Base-by-base conservation (phyloP, 2,888 invertebrate species). In the Malacosoma neustria region DNA sequence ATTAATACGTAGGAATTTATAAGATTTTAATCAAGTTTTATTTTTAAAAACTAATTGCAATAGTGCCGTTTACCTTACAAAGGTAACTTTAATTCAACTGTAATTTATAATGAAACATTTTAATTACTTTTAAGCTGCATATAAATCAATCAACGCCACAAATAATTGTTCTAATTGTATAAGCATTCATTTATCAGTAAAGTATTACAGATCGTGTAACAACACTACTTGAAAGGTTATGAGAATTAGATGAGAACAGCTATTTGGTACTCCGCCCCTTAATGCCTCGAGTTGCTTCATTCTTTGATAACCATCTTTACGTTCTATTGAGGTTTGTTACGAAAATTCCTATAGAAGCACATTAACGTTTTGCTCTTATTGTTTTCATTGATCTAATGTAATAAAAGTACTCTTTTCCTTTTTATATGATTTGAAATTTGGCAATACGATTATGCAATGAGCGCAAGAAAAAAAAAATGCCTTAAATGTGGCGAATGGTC, bases 141-240 rank as follows among this genome's bases (percentile, higher is more conserved):
- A 22, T 22, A 22, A 22, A 22, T 22, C 22, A 22, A 22, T 22
- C 22, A 22, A 22, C 22, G 9, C 9, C 22, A 22, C 22, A 9
- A 7, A 68, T 68, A 65, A 71, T 67, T 67, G 63, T 67, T 67
- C 56, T 71, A 71, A 71, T 73, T 72, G 66, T 70, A 58, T 62
- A 41, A 49, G 49, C 56, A 64, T 70, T 58, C 61, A 63, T 66
- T 58, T 61, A 48, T 57, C 22, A 22, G 22, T 2, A 22, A 22
- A 22, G 22, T 22, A 22, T 5, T 22, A 22, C 22, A 9, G 65
- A 68, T 65, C 59, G 63, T 59, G 54, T 46, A 46, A 49, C 57
- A 60, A 67, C 61, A 57, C 54, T 61, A 47, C 54, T 52, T 40
- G 49, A 69, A 64, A 68, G 68, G 68, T 57, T 59, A 52, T 54